Conservation (phyloP, 2,797 vertebrate genomes). For the Fistularia tabacaria region DNA sequence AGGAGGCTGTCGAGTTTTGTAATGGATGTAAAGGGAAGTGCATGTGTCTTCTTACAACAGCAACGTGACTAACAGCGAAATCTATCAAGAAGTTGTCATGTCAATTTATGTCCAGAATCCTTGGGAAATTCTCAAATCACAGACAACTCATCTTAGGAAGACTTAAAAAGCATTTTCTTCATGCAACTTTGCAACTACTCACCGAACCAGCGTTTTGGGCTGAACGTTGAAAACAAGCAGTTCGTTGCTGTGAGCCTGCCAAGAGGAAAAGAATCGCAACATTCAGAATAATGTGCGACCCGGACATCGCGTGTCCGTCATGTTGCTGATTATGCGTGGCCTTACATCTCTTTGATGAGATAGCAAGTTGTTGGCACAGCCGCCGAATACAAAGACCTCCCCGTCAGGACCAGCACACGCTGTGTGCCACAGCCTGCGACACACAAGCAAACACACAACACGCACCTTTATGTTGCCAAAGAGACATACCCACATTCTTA, state of each 20-base stretch:
- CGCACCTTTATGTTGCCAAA: too few relatives aligned
- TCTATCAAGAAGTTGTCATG: too few relatives aligned
- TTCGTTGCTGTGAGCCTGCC: constrained; percentile 92
- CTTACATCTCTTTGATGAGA: constrained; percentile 91
- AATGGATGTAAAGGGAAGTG: too few relatives aligned
- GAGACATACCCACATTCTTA: too few relatives aligned
- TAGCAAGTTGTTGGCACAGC: constrained; percentile 94
- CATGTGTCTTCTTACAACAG: too few relatives aligned
- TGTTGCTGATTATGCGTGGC: constrained; percentile 1
- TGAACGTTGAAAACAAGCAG: constrained; percentile 90
- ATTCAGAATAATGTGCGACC: neutral
- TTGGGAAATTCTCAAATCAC: too few relatives aligned
- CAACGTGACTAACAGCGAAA: too few relatives aligned
- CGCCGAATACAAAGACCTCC: constrained; percentile 95
- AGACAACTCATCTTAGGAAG: too few relatives aligned
- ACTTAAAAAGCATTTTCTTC: neutral
- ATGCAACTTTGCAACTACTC: constrained; percentile 41
- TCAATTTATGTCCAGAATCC: too few relatives aligned
- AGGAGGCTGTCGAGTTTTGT: too few relatives aligned
- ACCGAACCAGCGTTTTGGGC: constrained; percentile 91
- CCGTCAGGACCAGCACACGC: constrained; percentile 89
- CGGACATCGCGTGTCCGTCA: neutral
- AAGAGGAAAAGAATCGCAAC: neutral
- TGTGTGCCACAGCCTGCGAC: constrained; percentile 94
- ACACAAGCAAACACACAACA: constrained; percentile 4